Conservation (phyloP, 2,888 invertebrate species). For the Aquatica leii region DNA sequence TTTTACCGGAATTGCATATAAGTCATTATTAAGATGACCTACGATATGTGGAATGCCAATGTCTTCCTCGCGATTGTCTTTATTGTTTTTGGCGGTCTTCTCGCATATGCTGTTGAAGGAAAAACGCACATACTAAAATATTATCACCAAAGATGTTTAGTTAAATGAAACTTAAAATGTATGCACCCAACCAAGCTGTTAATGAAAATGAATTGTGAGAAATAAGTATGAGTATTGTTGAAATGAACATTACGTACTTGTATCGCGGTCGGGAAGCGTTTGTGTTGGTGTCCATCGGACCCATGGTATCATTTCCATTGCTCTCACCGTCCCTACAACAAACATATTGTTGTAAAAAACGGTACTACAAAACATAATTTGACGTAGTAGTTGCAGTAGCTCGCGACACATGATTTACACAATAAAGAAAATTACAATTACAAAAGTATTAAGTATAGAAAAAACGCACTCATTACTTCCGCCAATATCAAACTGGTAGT, state of each 20-base stretch:
- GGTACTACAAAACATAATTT: conserved; percentile 15
- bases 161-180: background rate
- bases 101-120: conserved; percentile 42
- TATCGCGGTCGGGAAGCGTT: conserved; percentile 44
- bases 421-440: background rate
- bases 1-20: conserved; percentile 80
- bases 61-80: conserved; percentile 54
- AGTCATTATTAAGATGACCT: conserved; percentile 75
- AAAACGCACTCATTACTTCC: conserved; percentile 16
- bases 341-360: conserved; percentile 42
- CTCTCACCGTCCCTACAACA: conserved; percentile 50
- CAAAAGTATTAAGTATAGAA: background rate
- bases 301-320: conserved; percentile 49
- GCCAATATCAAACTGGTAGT: conserved; percentile 18
- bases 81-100: conserved; percentile 49
- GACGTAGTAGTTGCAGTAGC: background rate
- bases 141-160: background rate
- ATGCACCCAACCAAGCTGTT: conserved; percentile 31
- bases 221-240: conserved; percentile 8
- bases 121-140: conserved; percentile 18
- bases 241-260: conserved; percentile 46
- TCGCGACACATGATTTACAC: background rate
- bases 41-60: conserved; percentile 71
- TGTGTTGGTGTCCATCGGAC: conserved; percentile 43
- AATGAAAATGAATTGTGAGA: conserved; percentile 10